Conservation (phyloP, 2,113 vertebrate species). For the Carassius carassius region DNA sequence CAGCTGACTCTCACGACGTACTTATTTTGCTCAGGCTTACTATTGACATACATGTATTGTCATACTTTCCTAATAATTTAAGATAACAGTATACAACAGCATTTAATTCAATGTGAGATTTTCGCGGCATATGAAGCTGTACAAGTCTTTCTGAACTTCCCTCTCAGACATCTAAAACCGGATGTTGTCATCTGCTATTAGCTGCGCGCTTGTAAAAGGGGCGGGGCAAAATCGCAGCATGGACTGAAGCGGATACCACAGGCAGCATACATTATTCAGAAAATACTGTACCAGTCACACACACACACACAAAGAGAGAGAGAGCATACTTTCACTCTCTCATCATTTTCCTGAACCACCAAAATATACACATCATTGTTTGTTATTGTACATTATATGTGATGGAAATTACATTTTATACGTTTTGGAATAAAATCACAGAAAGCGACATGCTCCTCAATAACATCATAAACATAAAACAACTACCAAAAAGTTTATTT, state of each 20-base stretch:
- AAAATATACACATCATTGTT: background rate
- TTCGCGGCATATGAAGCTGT: conserved; percentile 22
- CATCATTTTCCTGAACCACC: background rate
- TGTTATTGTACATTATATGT: background rate
- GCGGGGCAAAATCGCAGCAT: background rate
- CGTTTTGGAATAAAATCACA: background rate
- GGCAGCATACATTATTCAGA: background rate
- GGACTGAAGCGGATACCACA: background rate
- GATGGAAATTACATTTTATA: background rate
- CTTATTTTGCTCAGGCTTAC: background rate
- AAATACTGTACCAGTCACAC: background rate
- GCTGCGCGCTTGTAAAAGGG: conserved; percentile 16
- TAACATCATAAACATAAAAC: background rate
- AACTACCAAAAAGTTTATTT: background rate
- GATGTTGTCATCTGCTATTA: conserved; percentile 48
- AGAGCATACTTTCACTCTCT: background rate
- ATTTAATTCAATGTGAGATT: background rate
- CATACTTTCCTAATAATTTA: background rate
- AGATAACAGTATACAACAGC: background rate
- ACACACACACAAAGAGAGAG: too few relatives aligned
- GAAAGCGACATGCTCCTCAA: background rate
- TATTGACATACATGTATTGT: background rate
- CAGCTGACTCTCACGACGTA: background rate
- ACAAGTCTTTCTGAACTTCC: conserved; percentile 45
- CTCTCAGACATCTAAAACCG: conserved; percentile 46